Base-by-base conservation (phyloP, 2,113 vertebrate species). In the Formicarius rufipectus region DNA sequence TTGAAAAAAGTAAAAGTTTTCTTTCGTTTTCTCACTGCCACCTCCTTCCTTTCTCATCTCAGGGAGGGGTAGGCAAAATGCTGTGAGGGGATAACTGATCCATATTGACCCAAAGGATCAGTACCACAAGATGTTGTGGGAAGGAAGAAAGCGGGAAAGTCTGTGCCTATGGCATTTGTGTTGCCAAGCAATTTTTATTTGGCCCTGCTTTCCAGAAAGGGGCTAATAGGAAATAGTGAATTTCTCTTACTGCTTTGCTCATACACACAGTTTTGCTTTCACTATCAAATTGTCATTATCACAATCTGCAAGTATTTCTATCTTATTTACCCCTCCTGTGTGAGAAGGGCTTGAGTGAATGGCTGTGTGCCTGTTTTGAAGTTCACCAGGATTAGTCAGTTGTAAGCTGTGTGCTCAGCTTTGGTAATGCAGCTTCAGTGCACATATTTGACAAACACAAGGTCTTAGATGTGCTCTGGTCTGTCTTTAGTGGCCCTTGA, bases 171-270 rank as follows among this genome's bases (percentile, higher is more conserved):
- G 27, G 15, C 2, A 25, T 59, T 53, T 68, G 13, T 45, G 28
- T 55, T 78, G 42, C 1, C 1, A 59, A 86, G 23, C 8, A 58
- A 24, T 16, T 9, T 3, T 6, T 66, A 5, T 0, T 3, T 13
- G 20, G 8, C 20, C 9, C 30, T n/a, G 22, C 53, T 76, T 58
- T 88, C 58, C 42, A 62, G 42, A 67, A 63, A 44, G 21, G 13
- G 4, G 13, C 8, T 53, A 35, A 44, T 4, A n/a, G 12, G 20
- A 63, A 81, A 25, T 8, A 62, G 6, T 28, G 33, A 73, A 44
- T 14, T 53, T 14, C 31, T 68, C 31, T 49, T 17, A 40, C 10
- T 59, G 5, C 28, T 83, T 78, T 64, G 13, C 20, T 77, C 35
- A 4, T 77, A 16, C 59, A 12, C 2, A 1, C 14, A 35, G 24